phyloP scores from a whole-genome alignment of 2,888 invertebrate species.

The Arctia plantaginis region DNA sequence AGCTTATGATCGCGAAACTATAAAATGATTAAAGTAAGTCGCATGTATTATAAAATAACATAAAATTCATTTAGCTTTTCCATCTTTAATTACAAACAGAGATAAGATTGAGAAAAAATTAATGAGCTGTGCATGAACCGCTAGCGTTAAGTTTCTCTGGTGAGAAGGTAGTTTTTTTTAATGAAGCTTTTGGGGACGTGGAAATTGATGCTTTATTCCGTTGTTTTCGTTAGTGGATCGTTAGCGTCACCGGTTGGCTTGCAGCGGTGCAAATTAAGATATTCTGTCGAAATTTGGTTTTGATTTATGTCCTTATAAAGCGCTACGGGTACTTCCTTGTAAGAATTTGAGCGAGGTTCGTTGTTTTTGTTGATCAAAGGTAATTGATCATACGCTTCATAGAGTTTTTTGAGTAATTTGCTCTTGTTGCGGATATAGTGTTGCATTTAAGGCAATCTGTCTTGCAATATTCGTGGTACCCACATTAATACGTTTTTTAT shows the following conservation, averaged over 20 bases:
- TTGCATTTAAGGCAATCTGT: not conserved
- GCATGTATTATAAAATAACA: constrained; percentile 41
- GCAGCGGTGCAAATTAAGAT: constrained; percentile 82
- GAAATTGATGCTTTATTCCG: constrained; percentile 79
- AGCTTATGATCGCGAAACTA: constrained; percentile 62
- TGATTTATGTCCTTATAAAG: constrained; percentile 77
- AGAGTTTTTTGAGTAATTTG: constrained; percentile 38
- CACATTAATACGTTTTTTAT: not conserved
- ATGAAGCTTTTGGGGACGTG: constrained; percentile 73
- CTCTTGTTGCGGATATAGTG: not conserved
- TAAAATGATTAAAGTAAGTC: constrained; percentile 50
- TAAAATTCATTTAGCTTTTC: constrained; percentile 31
- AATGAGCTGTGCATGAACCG: constrained; percentile 60
- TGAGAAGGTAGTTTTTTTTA: constrained; percentile 64
- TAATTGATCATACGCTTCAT: constrained; percentile 43
- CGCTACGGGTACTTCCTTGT: constrained; percentile 53
- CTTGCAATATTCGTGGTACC: not conserved
- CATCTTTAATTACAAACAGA: constrained; percentile 46
- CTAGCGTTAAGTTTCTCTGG: constrained; percentile 63
- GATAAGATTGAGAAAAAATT: constrained; percentile 62
- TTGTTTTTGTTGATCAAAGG: constrained; percentile 50
- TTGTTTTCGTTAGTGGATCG: constrained; percentile 80
- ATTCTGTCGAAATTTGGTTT: constrained; percentile 72
- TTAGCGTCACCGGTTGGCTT: constrained; percentile 76
- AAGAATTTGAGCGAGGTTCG: constrained; percentile 55